These are phyloP conservation scores for Champsocephalus gunnari DNA, from an alignment of 2,797 vertebrate genomes.

Conservation along the genomic window DNA sequence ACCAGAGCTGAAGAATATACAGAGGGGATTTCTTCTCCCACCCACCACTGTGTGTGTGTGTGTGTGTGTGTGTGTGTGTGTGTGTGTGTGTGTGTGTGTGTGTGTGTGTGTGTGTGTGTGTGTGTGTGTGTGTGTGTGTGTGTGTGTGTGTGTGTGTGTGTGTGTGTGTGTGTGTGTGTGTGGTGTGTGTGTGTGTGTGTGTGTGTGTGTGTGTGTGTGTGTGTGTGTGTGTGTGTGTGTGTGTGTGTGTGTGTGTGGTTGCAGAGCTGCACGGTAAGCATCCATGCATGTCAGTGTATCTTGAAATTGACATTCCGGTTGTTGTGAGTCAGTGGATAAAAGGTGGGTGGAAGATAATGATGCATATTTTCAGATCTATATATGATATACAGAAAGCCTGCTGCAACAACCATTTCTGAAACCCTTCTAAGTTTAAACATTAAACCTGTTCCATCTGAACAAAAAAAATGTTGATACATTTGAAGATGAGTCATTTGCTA, in stretches of 20 bases:
- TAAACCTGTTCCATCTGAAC: not conserved
- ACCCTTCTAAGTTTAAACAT: not conserved
- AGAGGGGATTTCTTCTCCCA: constrained; percentile 76
- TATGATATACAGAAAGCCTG: not conserved
- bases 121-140: constrained; percentile 55
- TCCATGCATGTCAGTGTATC: constrained; percentile 27
- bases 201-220: too few species aligned
- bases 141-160: constrained; percentile 30
- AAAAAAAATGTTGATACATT: too few species aligned
- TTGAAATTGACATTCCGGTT: constrained; percentile 59
- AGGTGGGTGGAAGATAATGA: constrained; percentile 37
- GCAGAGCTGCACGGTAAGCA: constrained; percentile 26
- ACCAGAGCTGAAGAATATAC: constrained; percentile 36
- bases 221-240: too few species aligned
- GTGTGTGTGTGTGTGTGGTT: constrained; percentile 47
- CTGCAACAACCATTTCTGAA: too few species aligned
- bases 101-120: constrained; percentile 36
- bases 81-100: constrained; percentile 59
- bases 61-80: constrained; percentile 46
- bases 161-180: constrained; percentile 32
- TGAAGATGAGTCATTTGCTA: too few species aligned
- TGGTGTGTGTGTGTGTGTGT: constrained; percentile 6
- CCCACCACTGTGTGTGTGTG: constrained; percentile 33
- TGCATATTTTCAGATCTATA: constrained; percentile 29
- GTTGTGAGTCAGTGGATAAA: constrained; percentile 14